Evolutionary conservation across 2,797 vertebrate species (phyloP), one percentile per base, ranked within the genome.

Genomic region (Anabas testudineus): DNA sequence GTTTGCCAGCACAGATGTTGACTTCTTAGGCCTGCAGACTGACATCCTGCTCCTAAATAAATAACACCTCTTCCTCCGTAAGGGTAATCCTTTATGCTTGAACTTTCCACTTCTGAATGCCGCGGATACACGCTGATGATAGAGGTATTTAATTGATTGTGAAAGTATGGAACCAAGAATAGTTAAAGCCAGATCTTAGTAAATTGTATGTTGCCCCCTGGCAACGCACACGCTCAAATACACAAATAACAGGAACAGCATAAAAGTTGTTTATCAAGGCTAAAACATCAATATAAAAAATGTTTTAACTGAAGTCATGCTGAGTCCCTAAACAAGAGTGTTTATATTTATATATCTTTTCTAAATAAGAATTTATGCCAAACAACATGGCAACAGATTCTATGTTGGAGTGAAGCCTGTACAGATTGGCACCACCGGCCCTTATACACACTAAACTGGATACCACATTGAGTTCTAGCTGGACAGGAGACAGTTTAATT

Each of bases 401-500:
- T 48, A 42, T 55, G 71, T 71, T 84, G 78, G 82, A 86, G 45
- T 4, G 19, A 57, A 56, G 77, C 85, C 81, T 43, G 67, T 42
- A 21, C 60, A 53, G 70, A 57, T 57, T 84, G 83, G 76, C 79
- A 69, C 53, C 10, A 3, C 67, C 32, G 21, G 47, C 59, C 21
- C 58, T 43, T 67, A 42, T 70, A 55, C 78, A 67, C 68, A 79
- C 70, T 76, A 10, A 68, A 76, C 81, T 84, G 69, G 54, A 73
- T 67, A 36, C 66, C 60, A 54, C 76, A 56, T 54, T 9, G 34
- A 64, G 56, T 71, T 63, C 42, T 37, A 56, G 55, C 62, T 83
- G 79, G 81, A 81, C 54, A 30, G 53, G 56, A 71, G 41, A 78
- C 57, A 78, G 67, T 71, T 51, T 80, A 87, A 89, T 89, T 85